Evolutionary conservation across 92 coral and sea anemone species (phyloP), one percentile per base, ranked within the genome.

Genomic region (Porites divaricata): DNA sequence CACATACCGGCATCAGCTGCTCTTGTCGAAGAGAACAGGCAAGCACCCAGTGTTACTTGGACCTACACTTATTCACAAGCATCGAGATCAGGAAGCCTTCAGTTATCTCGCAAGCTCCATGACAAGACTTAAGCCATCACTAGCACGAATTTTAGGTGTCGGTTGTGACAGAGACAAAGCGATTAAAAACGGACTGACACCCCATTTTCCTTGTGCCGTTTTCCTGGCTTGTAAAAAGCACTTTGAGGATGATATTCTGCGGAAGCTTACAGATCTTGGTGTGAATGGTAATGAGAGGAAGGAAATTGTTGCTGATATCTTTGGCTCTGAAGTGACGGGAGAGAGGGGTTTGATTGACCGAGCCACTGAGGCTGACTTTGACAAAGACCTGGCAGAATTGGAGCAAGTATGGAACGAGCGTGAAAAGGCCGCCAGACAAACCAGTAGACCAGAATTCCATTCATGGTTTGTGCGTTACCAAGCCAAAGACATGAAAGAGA

Each of bases 121-220:
- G 83, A 70, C 13, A 8, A 76, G 81, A n/a, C 8, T 81, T 24
- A 87, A 53, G 8, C 83, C 90, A 67, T 8, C 28, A 12, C 28
- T 87, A 19, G n/a, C 67, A 16, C 48, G 49, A 10, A 20, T 79
- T 19, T 4, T 88, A n/a, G 88, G 84, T 50, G 35, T 88, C 2
- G 81, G 91, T 6, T 8, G 80, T n/a, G 91, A 88, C 73, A 68
- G 91, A 51, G 88, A 88, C n/a, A 88, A 63, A 54, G 91, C 88
- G 1, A 53, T 84, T 1, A 78, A 78, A 78, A 84, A 89, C 0
- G 88, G 92, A 48, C 68, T 88, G 41, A 19, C 35, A 4, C 24
- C 81, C 8, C 88, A 59, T 28, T 83, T 88, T 26, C 88, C 92
- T 9, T 87, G n/a, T n/a, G n/a, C n/a, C n/a, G n/a, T n/a, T n/a